Percentiles rank a stretch among this genome's conserved stretches.
Conservation (phyloP, 2,113 vertebrate species). For the Falco punctatus region DNA sequence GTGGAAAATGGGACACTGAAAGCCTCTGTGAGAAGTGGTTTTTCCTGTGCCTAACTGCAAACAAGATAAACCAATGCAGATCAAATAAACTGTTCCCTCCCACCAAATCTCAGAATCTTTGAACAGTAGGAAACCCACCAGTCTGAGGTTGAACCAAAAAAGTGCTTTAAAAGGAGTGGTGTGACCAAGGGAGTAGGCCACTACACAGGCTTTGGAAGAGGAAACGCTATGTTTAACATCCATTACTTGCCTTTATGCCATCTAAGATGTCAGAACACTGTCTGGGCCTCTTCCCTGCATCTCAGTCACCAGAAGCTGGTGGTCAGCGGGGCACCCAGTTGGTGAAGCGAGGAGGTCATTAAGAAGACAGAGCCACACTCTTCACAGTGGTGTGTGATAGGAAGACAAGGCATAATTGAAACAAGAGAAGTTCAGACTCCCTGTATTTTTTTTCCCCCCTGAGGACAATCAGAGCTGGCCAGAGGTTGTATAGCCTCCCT, state of each 20-base stretch:
- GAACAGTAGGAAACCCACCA: neutral
- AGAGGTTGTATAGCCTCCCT: neutral
- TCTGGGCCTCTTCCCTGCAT: neutral
- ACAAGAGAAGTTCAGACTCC: neutral
- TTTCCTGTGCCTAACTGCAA: neutral
- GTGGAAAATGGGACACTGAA: neutral
- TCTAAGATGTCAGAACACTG: neutral
- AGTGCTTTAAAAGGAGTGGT: neutral
- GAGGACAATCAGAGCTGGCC: neutral
- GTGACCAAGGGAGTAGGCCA: neutral
- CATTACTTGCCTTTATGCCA: neutral
- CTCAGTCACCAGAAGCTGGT: neutral
- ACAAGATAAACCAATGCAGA: neutral
- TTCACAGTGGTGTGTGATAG: neutral
- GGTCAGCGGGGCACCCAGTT: neutral
- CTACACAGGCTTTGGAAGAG: neutral
- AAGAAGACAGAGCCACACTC: neutral
- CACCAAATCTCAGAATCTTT: neutral
- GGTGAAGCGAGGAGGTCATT: neutral
- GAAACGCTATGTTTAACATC: neutral
- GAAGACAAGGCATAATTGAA: neutral
- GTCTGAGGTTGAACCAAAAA: neutral
- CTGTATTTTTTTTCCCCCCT: neutral
- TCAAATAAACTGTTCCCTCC: neutral
- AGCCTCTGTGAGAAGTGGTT: neutral